Percentiles rank a stretch among this genome's conserved stretches.
phyloP scores from a whole-genome alignment of 2,888 invertebrate species.

The Lydus trimaculatus region DNA sequence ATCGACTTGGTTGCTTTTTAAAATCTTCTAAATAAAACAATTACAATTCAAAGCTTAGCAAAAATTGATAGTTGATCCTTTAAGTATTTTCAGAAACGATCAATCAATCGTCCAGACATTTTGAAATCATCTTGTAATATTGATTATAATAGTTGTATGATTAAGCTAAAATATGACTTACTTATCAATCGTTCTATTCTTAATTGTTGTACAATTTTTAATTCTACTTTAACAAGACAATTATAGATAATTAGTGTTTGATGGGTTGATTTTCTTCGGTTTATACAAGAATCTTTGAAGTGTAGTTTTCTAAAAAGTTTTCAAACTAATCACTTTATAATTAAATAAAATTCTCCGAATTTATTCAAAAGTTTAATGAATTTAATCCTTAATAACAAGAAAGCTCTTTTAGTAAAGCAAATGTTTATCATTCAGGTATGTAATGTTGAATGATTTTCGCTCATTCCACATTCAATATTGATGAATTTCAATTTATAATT shows the following conservation, averaged over 20 bases:
- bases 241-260: background rate
- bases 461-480: no score
- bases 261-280: background rate
- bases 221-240: background rate
- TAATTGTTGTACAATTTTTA: background rate
- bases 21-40: background rate
- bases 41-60: background rate
- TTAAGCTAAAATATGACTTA: no score
- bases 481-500: no score
- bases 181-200: no score
- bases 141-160: background rate
- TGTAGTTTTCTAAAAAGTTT: background rate
- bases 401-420: no score
- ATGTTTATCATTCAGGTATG: no score
- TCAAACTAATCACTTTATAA: background rate
- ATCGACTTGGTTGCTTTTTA: background rate
- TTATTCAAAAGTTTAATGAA: background rate
- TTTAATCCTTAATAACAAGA: no score
- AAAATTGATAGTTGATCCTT: background rate
- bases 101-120: background rate
- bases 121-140: background rate
- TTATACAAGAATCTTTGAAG: background rate
- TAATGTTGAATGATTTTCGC: no score
- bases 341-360: background rate
- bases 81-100: background rate